Evolutionary conservation across 1,140 invertebrate genomes (phyloP), one percentile per base, ranked within the genome.

Genomic region (Bombyx mandarina): DNA sequence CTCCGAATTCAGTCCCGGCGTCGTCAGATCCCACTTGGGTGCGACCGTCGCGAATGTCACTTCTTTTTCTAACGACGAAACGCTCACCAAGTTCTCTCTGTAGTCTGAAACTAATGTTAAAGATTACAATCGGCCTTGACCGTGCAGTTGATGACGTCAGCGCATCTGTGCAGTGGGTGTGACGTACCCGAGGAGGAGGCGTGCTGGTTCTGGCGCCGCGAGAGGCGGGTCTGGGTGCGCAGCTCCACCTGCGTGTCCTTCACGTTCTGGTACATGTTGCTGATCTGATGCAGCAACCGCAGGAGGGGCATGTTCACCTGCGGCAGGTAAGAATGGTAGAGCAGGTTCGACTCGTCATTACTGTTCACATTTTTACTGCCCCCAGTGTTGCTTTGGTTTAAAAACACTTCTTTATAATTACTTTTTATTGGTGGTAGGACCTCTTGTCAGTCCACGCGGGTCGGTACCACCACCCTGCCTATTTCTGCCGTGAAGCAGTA

Each of bases 241-340:
- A 99, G 88, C 69, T 98, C 96, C 70, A 94, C 93, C 77, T 97
- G 94, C 1, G 97, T 98, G 74, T 98, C 96, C 74, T 97, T 96
- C 5, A 98, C 96, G 88, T 98, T 99, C 83, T 97, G 96, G 86
- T 98, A 98, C 96, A 99, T 98, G 62, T 97, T 98, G 65, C 94
- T 96, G 65, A 99, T 97, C 88, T 99, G 98, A 89, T 99, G 97
- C 46, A 99, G 89, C 26, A 99, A 89, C 57, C 98, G 88, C 26
- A 99, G 83, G 45, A 99, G 85, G 0, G 97, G 97, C 97, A 99
- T 98, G 77, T 99, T 99, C 7, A 97, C 93, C 90, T 93, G 79
- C 45, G 71, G 26, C 26, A 35, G 26, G 4, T 2, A 35, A 35
- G 12, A 18, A 18, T 18, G 12, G 12, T 18, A 1, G 12, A 18